Base-by-base conservation (phyloP, 2,113 vertebrate species). In the Coracopsis vasa region DNA sequence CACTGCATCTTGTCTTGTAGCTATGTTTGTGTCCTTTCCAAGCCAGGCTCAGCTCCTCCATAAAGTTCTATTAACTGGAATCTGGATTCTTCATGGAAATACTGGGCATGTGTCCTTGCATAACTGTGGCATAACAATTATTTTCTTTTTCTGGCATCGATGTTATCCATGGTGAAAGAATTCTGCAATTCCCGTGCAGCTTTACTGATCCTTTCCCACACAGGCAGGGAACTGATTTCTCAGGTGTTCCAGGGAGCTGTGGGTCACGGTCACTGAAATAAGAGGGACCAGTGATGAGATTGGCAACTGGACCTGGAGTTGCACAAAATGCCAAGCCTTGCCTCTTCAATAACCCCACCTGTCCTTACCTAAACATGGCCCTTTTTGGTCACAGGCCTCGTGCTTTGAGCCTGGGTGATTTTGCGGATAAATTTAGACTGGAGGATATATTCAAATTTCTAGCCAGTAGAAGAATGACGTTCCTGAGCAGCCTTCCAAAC, bases 401-500 rank as follows among this genome's bases (percentile, higher is more conserved):
- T 77, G 44, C 84, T 90, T 86, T 69, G 62, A 70, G 44, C 41
- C 79, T 67, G 65, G 42, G 39, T 94, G 79, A 92, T 77, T 82
- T 69, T 85, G 70, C 25, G 82, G 82, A 96, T 88, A 92, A 94
- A 90, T 92, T 51, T 65, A 65, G 66, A 47, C 62, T 51, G 56
- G 39, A 65, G 58, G 33, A 48, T 44, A n/a, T 69, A 88, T 65
- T 67, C 56, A 71, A 92, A 79, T 80, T 80, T 90, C 61, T 47
- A 90, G 48, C 70, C 80, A 93, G 79, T 48, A 72, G 74, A 88
- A 90, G 51, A 92, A 78, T 42, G 10, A 44, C 0, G 4, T 94
- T 90, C 66, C 53, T 88, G 87, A 94, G 19, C n/a, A 92, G 90
- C 51, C 71, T 90, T 92, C 85, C 85, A 80, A 90, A 86, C 20